phyloP scores from a whole-genome alignment of 2,113 vertebrate species.

The Gorsachius goisagi region DNA sequence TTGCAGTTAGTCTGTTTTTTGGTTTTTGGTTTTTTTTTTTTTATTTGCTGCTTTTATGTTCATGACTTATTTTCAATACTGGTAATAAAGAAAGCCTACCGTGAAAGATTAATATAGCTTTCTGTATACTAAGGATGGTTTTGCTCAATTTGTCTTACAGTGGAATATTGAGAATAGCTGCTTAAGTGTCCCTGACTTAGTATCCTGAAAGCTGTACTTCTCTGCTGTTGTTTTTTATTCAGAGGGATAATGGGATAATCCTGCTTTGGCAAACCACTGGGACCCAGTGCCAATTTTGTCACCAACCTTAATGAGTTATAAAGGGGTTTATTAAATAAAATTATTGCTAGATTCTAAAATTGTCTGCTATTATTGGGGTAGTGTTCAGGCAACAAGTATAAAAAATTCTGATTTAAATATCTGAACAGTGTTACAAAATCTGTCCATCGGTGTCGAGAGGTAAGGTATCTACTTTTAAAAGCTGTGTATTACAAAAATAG shows the following conservation, averaged over 20 bases:
- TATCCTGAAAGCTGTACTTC: neutral
- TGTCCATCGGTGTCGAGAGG: fast-evolving
- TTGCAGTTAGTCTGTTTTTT: neutral
- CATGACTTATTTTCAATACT: neutral
- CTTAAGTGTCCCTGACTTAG: neutral
- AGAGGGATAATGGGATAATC: neutral
- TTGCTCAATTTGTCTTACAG: neutral
- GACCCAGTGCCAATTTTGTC: neutral
- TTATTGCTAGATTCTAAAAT: neutral
- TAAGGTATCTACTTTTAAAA: fast-evolving
- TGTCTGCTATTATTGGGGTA: neutral
- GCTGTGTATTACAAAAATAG: neutral
- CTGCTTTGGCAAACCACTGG: neutral
- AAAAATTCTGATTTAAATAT: neutral
- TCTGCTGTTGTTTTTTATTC: neutral
- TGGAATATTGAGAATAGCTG: neutral
- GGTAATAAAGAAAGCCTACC: neutral
- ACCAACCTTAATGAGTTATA: neutral
- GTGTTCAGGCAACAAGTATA: neutral
- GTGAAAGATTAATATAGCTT: neutral
- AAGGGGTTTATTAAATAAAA: neutral
- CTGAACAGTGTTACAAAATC: neutral
- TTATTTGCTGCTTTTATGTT: neutral
- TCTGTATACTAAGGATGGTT: neutral
- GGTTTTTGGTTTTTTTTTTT: neutral